Evolutionary conservation across 2,113 vertebrate species (phyloP), one percentile per base, ranked within the genome.

Genomic region (Jacana jacana): DNA sequence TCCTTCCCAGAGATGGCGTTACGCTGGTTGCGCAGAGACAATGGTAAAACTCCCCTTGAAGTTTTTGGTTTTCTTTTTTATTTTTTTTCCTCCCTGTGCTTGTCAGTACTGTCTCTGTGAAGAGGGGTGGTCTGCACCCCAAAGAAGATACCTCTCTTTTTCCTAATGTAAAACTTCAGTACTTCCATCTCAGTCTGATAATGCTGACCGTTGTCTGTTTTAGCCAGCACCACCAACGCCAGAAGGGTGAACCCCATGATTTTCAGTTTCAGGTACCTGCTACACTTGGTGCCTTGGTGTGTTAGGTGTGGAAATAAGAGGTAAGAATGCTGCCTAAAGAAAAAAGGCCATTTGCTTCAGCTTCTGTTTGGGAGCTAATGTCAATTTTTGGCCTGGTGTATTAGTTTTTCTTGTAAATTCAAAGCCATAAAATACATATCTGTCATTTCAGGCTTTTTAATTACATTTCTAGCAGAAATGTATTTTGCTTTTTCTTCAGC

Each of bases 21-120:
- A n/a, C 4, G 0, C 1, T 7, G 49, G 42, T 35, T 52, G 52
- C 9, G 1, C 39, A 7, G 49, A 72, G 42, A 33, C 0, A 3
- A 0, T 12, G 4, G 22, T 6, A 8, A 11, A 28, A 4, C 24
- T 44, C 31, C 37, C 7, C 1, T 5, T 35, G 23, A 15, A 12
- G 28, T 4, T 23, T 27, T 31, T 12, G 22, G 28, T n/a, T 2
- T 24, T 79, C n/a, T 42, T 42, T n/a, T n/a, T n/a, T n/a, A n/a
- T n/a, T n/a, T 2, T 24, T 79, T 37, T 42, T 42, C 37, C 19
- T 55, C 40, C 10, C 25, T 11, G 11, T 17, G 16, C 51, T 16
- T 55, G 52, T 2, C 54, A 13, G 30, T 31, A 1, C n/a, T 10
- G 28, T 18, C 17, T 37, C 54, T 68, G 8, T 3, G 27, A 72